Evolutionary conservation across 2,888 invertebrate genomes (phyloP), one percentile per base, ranked within the genome.

Genomic region (Ormia ochracea): DNA sequence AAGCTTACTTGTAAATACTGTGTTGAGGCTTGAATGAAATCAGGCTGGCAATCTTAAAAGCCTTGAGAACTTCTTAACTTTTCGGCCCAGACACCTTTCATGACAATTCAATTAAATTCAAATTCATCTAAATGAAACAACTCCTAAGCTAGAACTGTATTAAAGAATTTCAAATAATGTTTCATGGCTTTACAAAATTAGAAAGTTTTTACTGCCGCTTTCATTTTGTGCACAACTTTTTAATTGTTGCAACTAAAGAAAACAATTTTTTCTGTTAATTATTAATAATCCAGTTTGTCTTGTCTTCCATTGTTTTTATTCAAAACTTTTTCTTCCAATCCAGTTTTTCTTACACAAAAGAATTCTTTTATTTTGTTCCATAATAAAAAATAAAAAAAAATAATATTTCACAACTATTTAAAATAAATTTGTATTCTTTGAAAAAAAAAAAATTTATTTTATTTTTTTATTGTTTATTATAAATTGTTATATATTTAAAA

Each of bases 401-500:
- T 26, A 48, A n/a, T n/a, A n/a, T n/a, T n/a, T n/a, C 41, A 17
- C 17, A 17, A 3, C 14, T 19, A 19, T 3, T 9, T 7, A 43
- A 43, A 43, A 14, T 43, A 14, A 9, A 9, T 43, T 9, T 9
- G 2, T 33, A 19, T 26, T 26, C 1, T 23, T 26, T 58, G 31
- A 14, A 41, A 41, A 14, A 41, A 17, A 14, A 41, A 41, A 45
- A 21, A 10, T 61, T 54, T 54, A 5, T 38, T 4, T 48, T 56
- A 38, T 1, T 73, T 36, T 43, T 61, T 43, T 43, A 17, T 41
- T 59, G 61, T 31, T 70, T 70, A 45, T 56, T 33, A 54, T 10
- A 61, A 28, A 61, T 19, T 17, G n/a, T 31, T 56, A 77, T 65
- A 82, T 69, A 58, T 36, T 74, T 74, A 82, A 63, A 38, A 43